A percentile compares a stretch with the other conserved stretches of the same genome.
Evolutionary conservation across 2,888 invertebrate species (phyloP).

Genomic region (Drosophila cracens): DNA sequence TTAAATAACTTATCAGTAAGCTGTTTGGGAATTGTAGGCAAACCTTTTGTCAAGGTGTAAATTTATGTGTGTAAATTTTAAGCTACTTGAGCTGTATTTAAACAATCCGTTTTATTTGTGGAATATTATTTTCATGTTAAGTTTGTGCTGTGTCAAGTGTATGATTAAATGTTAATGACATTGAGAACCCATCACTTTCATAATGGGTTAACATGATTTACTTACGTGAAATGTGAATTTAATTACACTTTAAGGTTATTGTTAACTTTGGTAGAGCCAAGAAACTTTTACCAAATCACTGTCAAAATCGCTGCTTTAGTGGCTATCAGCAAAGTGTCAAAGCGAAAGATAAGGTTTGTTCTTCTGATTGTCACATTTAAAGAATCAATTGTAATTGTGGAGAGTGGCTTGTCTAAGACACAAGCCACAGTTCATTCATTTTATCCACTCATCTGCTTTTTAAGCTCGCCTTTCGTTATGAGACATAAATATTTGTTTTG

Average conservation of each 20-base stretch:
- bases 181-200: neutral
- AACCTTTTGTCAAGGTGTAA: neutral
- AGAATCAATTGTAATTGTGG: neutral
- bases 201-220: neutral
- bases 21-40: neutral
- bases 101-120: neutral
- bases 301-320: neutral
- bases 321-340: neutral
- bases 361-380: neutral
- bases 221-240: neutral
- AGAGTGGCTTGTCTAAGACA: neutral
- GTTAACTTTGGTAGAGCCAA: neutral
- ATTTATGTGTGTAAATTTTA: neutral
- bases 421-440: neutral
- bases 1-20: neutral
- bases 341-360: neutral
- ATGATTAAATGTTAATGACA: neutral
- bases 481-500: neutral
- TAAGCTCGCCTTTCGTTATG: neutral
- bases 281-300: neutral
- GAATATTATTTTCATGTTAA: neutral
- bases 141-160: neutral
- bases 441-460: neutral
- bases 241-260: neutral
- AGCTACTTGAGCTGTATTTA: neutral